Conservation (phyloP, 2,113 vertebrate species). For the Lontra canadensis region DNA sequence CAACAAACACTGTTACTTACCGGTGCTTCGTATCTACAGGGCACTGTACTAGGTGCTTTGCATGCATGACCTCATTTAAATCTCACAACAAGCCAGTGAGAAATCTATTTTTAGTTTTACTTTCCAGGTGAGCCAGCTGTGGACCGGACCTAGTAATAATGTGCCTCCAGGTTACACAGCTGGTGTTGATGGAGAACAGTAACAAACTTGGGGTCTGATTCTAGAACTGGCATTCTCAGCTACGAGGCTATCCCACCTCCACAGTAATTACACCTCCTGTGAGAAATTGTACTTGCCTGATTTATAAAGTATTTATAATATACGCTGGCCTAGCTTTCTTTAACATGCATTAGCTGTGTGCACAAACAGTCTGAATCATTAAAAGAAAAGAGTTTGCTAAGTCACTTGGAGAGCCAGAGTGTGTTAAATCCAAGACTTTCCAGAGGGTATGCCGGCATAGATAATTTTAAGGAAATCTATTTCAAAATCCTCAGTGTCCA, state of each 20-base stretch:
- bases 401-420: background rate
- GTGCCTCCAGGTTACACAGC: background rate
- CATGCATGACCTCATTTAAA: background rate
- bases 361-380: background rate
- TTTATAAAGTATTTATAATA: background rate
- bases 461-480: background rate
- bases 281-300: background rate
- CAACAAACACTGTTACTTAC: background rate
- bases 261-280: background rate
- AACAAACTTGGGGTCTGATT: background rate
- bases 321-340: background rate
- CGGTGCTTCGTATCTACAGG: background rate
- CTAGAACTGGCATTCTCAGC: background rate
- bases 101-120: background rate
- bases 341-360: background rate
- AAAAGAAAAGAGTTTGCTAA: slow-evolving; percentile 39
- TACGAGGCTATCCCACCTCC: fast-evolving
- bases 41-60: background rate
- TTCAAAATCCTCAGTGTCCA: background rate
- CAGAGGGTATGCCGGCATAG: background rate
- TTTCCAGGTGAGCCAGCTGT: background rate
- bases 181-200: too few species aligned
- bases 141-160: background rate
- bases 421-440: background rate
- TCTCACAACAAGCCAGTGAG: background rate